Conservation (phyloP, 2,113 vertebrate species). For the Scomber japonicus region DNA sequence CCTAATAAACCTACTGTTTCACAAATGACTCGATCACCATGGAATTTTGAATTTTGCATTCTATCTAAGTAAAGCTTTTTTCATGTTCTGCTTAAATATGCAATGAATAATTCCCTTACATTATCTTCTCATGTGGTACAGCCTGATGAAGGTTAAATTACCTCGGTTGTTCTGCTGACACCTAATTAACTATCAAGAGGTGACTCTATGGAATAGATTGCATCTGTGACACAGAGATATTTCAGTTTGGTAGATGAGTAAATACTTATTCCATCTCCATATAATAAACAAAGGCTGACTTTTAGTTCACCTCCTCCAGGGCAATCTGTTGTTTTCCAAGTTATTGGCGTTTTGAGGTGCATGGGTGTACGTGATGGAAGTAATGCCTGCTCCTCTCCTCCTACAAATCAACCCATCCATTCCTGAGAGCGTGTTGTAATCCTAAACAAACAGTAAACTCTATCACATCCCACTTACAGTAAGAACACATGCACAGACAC, state of each 20-base stretch:
- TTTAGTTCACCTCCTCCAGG: constrained; percentile 64
- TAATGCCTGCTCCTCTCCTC: constrained; percentile 30
- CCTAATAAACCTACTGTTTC: constrained; percentile 44
- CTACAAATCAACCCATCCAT: constrained; percentile 68
- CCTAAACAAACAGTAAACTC: constrained; percentile 67
- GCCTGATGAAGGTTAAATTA: constrained; percentile 77
- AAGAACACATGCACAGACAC: constrained; percentile 28
- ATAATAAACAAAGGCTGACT: constrained; percentile 69
- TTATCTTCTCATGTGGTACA: constrained; percentile 73
- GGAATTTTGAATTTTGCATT: constrained; percentile 57
- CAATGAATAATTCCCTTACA: constrained; percentile 79
- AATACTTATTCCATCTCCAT: constrained; percentile 47
- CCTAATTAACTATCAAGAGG: constrained; percentile 71
- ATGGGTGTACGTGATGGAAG: constrained; percentile 55
- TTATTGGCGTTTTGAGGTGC: constrained; percentile 70
- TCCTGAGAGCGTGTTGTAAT: constrained; percentile 59
- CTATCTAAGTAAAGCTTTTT: constrained; percentile 66
- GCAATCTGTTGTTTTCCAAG: constrained; percentile 71
- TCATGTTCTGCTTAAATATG: constrained; percentile 71
- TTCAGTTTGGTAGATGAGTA: constrained; percentile 44
- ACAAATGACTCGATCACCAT: constrained; percentile 38
- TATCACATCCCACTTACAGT: constrained; percentile 52
- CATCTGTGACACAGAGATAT: constrained; percentile 44
- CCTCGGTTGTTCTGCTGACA: constrained; percentile 69
- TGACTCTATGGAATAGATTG: constrained; percentile 55